Conservation (phyloP, 2,113 vertebrate species). For the Odobenus rosmarus region DNA sequence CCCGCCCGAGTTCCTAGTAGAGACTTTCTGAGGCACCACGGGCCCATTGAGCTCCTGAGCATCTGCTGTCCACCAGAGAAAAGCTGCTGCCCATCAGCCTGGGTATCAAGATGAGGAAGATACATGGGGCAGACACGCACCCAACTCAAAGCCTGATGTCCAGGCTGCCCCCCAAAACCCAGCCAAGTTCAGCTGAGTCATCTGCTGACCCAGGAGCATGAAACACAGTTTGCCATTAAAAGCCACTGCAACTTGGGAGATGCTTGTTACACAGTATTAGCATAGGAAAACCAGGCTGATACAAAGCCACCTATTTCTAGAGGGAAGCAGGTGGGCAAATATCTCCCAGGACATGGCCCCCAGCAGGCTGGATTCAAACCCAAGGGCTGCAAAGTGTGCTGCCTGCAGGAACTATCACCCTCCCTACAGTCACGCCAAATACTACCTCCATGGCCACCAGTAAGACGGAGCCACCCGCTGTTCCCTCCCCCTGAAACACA, state of each 20-base stretch:
- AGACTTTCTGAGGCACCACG: neutral
- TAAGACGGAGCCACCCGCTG: neutral
- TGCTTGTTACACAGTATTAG: neutral
- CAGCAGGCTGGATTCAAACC: neutral
- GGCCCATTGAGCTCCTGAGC: neutral
- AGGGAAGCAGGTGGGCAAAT: neutral
- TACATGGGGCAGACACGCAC: neutral
- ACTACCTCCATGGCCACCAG: neutral
- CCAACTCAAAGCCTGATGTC: neutral
- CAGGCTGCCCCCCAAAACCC: neutral
- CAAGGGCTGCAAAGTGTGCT: neutral
- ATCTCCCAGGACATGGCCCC: neutral
- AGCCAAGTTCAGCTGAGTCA: neutral
- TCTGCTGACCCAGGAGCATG: neutral
- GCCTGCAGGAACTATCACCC: neutral
- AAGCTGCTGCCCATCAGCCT: neutral
- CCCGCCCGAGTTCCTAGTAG: neutral
- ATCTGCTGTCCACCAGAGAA: neutral
- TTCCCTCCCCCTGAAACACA: too few relatives aligned
- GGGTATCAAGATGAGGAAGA: neutral
- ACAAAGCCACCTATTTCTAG: neutral
- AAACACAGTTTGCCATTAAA: neutral
- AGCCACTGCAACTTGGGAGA: neutral
- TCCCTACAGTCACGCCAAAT: neutral
- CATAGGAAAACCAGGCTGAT: neutral